Evolutionary conservation across 2,888 invertebrate genomes (phyloP).

Genomic region (Machimus atricapillus): DNA sequence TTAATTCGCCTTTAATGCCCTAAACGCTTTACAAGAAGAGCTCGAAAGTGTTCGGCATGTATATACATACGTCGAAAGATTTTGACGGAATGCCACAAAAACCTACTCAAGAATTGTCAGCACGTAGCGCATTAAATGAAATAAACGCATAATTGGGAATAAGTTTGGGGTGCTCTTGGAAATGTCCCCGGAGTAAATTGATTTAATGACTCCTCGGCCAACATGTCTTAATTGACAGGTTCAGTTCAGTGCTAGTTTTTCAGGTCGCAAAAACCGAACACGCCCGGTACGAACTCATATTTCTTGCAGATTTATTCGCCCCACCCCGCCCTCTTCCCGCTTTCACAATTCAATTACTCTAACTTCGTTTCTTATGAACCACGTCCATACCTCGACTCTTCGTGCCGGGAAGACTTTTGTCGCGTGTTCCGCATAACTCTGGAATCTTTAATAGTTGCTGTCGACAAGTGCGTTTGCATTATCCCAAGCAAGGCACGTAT

Average conservation of each 20-base stretch:
- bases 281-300: neutral
- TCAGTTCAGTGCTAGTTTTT: neutral
- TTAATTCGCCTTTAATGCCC: neutral
- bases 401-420: neutral
- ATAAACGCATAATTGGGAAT: neutral
- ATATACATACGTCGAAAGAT: no score
- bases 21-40: neutral
- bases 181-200: neutral
- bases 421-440: neutral
- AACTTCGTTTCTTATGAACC: neutral
- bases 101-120: neutral
- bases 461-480: neutral
- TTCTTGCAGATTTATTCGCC: neutral
- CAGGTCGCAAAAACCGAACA: neutral
- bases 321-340: neutral
- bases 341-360: neutral
- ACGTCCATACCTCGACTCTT: neutral
- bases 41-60: neutral
- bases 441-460: neutral
- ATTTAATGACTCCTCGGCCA: neutral
- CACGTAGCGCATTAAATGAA: neutral
- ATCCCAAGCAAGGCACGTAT: neutral
- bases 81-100: neutral
- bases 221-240: neutral
- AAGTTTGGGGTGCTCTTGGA: neutral